A percentile compares a stretch with the other conserved stretches of the same genome.
These are phyloP conservation scores for Cydia strobilella DNA, from an alignment of 1,140 invertebrate genomes.

Conservation along the genomic window DNA sequence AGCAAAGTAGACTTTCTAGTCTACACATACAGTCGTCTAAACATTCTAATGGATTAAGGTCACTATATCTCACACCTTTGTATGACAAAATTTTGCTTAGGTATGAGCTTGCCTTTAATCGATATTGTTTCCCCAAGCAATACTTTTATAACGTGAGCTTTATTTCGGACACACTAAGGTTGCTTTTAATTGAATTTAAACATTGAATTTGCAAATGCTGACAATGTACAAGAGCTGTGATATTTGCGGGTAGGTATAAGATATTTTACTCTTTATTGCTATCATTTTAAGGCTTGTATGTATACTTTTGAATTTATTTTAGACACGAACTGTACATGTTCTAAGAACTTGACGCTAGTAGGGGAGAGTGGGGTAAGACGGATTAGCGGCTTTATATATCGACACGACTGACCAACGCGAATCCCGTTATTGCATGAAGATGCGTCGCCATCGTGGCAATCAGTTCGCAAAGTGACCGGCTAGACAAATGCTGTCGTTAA, in stretches of 20 bases:
- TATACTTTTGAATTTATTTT: background rate
- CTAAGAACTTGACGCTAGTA: background rate
- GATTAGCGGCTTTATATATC: too few species aligned
- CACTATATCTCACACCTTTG: conserved; percentile 15
- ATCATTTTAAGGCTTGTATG: background rate
- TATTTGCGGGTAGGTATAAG: background rate
- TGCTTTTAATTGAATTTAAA: background rate
- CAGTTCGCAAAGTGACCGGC: too few species aligned
- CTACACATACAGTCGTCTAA: too few species aligned
- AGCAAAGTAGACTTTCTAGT: too few species aligned
- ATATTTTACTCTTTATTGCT: background rate
- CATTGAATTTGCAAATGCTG: background rate
- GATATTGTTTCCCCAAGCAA: background rate
- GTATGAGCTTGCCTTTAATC: background rate
- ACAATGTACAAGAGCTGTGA: background rate
- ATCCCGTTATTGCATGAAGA: too few species aligned
- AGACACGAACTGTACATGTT: background rate
- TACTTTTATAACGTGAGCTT: background rate
- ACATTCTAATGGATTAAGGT: too few species aligned
- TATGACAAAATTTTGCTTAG: background rate
- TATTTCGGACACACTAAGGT: background rate
- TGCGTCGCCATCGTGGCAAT: too few species aligned
- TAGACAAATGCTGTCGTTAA: too few species aligned
- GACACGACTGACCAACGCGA: too few species aligned
- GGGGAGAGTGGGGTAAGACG: too few species aligned